A percentile compares a stretch with the other conserved stretches of the same genome.
Evolutionary conservation across 2,797 vertebrate species (phyloP).

Genomic region (Atherinosoma microstoma): DNA sequence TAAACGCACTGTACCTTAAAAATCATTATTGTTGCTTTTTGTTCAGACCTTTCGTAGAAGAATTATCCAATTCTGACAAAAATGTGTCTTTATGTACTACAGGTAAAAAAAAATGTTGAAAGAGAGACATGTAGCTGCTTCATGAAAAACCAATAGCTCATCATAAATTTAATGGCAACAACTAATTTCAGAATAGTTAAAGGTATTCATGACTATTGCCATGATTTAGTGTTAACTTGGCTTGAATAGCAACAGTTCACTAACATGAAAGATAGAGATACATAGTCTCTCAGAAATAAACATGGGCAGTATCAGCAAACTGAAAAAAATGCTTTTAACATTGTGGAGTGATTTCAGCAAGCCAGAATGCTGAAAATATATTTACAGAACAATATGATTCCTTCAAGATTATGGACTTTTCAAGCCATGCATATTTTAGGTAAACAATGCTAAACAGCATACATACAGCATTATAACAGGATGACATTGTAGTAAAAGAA

Average conservation of each 20-base stretch:
- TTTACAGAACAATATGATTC: background rate
- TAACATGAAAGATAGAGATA: background rate
- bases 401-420: no score
- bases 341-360: background rate
- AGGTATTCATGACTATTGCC: no score
- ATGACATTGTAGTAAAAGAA: background rate
- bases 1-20: background rate
- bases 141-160: no score
- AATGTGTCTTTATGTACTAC: background rate
- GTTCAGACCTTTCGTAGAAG: no score
- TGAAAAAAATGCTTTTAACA: background rate
- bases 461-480: background rate
- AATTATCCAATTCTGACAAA: background rate
- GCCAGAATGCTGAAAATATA: background rate
- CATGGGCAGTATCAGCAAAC: background rate
- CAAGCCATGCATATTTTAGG: background rate
- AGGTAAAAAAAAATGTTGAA: no score
- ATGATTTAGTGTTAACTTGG: background rate
- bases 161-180: no score
- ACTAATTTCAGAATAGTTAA: no score
- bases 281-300: background rate
- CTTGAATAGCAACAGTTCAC: background rate
- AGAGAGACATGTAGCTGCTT: no score
- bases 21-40: background rate
- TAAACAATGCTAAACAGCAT: background rate